Evolutionary conservation across 2,888 invertebrate genomes (phyloP), one percentile per base, ranked within the genome.

Genomic region (Helobdella robusta): DNA sequence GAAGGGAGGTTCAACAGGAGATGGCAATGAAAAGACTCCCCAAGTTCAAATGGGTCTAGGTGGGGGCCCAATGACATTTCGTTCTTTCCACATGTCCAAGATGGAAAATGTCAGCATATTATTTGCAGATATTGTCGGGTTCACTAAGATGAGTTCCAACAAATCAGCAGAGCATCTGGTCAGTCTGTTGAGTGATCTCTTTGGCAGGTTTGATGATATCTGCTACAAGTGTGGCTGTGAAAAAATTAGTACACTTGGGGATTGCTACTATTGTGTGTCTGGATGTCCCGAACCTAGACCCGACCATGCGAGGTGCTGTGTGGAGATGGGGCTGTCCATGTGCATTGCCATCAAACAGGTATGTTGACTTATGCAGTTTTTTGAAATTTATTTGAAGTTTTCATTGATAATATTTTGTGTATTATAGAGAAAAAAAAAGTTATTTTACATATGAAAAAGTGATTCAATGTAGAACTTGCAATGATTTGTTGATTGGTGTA

Each of bases 121-220:
- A 58, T 95, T 95, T 78, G 95, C 95, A 34, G 95, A 97, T 78
- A 95, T 97, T 75, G 94, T 94, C 28, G 95, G 95, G 44, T 97
- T 97, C 79, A 97, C 95, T 0, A 88, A 87, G 77, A 95, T 95
- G 93, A 90, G 91, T 66, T 91, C 92, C 71, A 93, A 90, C 73
- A 97, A 95, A 82, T 90, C 88, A 73, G 95, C 95, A 65, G 93
- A 93, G 79, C 90, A 93, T 80, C 83, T 97, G 73, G 95, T 97
- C 15, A 90, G 88, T 75, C 89, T 97, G 75, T 83, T 97, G 66
- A 95, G 95, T 79, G 93, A 94, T 81, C 82, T 97, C 66, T 97
- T 97, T 81, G 94, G 93, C 76, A 84, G 94, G 69, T 94, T 94
- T 79, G 94, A 94, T 77, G 86, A 88, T 71, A 83, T 97, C 59